phyloP scores from a whole-genome alignment of 2,888 invertebrate species.

The Melipona bicolor region DNA sequence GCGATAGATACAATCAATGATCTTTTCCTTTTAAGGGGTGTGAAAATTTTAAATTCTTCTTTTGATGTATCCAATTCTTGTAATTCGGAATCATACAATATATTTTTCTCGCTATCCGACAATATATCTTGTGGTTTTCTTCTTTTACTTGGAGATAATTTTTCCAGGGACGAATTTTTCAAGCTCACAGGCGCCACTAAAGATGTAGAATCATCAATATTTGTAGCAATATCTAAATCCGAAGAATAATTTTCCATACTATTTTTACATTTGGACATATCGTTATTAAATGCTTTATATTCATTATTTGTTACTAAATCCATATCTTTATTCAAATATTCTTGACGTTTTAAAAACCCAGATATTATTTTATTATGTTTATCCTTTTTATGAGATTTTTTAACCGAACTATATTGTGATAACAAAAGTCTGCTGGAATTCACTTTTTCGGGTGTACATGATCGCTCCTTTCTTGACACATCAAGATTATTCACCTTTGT shows the following conservation, averaged over 20 bases:
- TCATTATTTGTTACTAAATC: background rate
- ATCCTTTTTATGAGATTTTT: conserved; percentile 79
- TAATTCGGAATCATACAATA: conserved; percentile 35
- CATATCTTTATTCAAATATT: conserved; percentile 56
- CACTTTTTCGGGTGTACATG: conserved; percentile 77
- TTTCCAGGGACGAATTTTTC: conserved; percentile 15
- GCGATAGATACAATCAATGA: conserved; percentile 11
- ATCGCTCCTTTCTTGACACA: conserved; percentile 59
- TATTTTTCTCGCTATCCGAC: conserved; percentile 15
- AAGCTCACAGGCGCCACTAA: background rate
- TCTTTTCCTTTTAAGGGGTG: conserved; percentile 77
- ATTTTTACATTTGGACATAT: background rate
- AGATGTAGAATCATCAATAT: background rate
- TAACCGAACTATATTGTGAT: conserved; percentile 76
- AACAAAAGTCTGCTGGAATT: conserved; percentile 79
- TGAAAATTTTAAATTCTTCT: conserved; percentile 79
- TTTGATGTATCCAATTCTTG: conserved; percentile 59
- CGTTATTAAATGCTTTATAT: background rate
- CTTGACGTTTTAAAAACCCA: conserved; percentile 68
- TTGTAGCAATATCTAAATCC: background rate
- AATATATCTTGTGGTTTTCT: conserved; percentile 53
- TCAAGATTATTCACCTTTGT: conserved; percentile 2
- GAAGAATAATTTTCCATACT: conserved; percentile 3
- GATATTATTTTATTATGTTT: conserved; percentile 75
- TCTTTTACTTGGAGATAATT: conserved; percentile 69